phyloP scores from a whole-genome alignment of 2,113 vertebrate species.

The Bos javanicus region DNA sequence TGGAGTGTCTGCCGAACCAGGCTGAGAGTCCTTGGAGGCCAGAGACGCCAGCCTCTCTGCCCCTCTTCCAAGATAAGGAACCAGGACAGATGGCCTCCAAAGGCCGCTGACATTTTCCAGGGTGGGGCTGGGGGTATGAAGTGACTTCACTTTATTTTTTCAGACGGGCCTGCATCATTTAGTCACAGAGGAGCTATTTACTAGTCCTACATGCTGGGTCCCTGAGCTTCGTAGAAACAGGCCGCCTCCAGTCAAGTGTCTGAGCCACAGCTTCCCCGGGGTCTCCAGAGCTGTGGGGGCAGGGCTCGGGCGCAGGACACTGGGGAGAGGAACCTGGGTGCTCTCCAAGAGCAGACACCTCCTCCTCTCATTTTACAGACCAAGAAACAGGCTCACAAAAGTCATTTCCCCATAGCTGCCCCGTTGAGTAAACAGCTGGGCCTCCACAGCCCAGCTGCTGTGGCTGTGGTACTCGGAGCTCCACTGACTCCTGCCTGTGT shows the following conservation, averaged over 20 bases:
- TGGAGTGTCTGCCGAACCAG: neutral
- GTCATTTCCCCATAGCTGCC: neutral
- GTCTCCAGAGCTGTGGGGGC: neutral
- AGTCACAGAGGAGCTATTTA: fast-evolving
- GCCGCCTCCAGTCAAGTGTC: fast-evolving
- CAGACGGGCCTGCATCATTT: neutral
- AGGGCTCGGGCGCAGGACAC: fast-evolving
- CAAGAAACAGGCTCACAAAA: neutral
- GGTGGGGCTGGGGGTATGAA: neutral
- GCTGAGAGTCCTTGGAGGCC: neutral
- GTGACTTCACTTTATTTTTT: neutral
- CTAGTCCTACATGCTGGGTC: neutral
- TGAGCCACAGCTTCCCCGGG: no score
- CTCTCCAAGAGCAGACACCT: neutral
- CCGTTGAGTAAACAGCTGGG: neutral
- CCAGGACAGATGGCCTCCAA: neutral
- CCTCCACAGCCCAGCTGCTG: fast-evolving
- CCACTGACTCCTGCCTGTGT: neutral
- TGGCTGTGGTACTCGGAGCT: fast-evolving
- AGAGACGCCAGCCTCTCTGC: neutral
- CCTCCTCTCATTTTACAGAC: neutral
- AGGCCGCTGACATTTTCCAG: neutral
- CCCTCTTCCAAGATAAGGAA: neutral
- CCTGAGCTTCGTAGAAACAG: neutral
- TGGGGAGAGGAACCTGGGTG: neutral